Conservation (phyloP, 1,140 invertebrate genomes). For the Neelides sp. region DNA sequence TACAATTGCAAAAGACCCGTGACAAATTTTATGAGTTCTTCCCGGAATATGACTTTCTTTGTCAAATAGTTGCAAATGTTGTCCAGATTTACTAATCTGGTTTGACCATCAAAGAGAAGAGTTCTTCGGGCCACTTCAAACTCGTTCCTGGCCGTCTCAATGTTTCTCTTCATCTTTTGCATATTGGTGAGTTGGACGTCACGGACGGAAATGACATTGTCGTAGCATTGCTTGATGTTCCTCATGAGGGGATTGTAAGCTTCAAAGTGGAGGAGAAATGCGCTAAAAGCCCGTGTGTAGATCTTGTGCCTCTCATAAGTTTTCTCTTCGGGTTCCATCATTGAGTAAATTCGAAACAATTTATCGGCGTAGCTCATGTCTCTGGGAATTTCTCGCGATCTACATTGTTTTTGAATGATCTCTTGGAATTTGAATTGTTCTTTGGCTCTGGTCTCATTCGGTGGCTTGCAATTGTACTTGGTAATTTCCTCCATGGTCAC, state of each 20-base stretch:
- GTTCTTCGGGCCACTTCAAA: too few species aligned
- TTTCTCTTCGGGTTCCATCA: slow-evolving; percentile 14
- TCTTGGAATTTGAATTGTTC: background rate
- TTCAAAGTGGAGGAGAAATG: slow-evolving; percentile 23
- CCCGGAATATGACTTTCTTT: too few species aligned
- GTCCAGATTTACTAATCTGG: too few species aligned
- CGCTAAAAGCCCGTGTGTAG: slow-evolving; percentile 18
- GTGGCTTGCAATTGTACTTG: slow-evolving; percentile 1
- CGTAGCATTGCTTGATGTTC: slow-evolving; percentile 27
- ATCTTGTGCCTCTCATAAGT: slow-evolving; percentile 16
- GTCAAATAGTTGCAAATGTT: too few species aligned
- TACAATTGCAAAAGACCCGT: too few species aligned
- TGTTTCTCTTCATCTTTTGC: slow-evolving; percentile 5
- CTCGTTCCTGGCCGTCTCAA: too few species aligned
- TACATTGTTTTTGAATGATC: background rate
- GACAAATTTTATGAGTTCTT: too few species aligned
- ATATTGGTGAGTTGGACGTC: slow-evolving; percentile 13
- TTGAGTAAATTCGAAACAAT: background rate
- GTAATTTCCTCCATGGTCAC: slow-evolving; percentile 1
- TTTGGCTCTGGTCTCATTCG: background rate
- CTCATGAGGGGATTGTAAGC: slow-evolving; percentile 12
- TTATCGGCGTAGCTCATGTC: background rate
- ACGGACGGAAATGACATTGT: slow-evolving; percentile 13
- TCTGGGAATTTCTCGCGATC: background rate
- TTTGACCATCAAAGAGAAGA: too few species aligned